Base-by-base conservation (phyloP, 2,888 invertebrate genomes). In the Malthinus flaveolus region DNA sequence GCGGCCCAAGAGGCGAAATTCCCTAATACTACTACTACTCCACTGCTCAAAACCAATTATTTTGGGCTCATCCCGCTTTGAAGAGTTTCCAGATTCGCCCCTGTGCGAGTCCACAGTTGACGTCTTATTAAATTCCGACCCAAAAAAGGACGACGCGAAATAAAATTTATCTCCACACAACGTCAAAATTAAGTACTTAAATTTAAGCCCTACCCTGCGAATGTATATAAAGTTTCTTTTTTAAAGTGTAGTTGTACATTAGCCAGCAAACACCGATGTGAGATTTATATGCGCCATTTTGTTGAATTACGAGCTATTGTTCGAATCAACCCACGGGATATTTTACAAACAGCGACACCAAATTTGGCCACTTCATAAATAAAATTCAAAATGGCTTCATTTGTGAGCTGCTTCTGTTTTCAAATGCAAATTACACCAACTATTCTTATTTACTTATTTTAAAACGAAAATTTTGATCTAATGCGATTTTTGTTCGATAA, bases 281-380 rank as follows among this genome's bases (percentile, higher is more conserved):
- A 68, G 75, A 77, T 77, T 77, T 77, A 77, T 74, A 66, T 64
- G 61, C 67, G 72, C 74, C 73, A 74, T 75, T 75, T 73, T 70
- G 66, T 68, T 77, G 74, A 78, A 72, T 74, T 77, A 77, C 75
- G 77, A 75, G 71, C 76, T 68, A 77, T 77, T 78, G 78, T 78
- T 74, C 68, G 67, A 62, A 71, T 70, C 76, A 70, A 70, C 75
- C 75, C 76, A 77, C 75, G 73, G 73, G 73, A 70, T 75, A 77
- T 74, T 74, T 75, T 76, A 75, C 76, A 76, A 75, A 75, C 74
- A 75, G 72, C 76, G 75, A 78, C 77, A 77, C 78, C 77, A 78
- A 79, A 78, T 79, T 79, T 74, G 79, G 78, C 74, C 77, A 78
- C 78, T 78, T 75, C 74, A 78, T 79, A 78, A 79, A 79, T 73